Evolutionary conservation across 2,797 vertebrate genomes (phyloP).

Genomic region (Eptatretus atami): DNA sequence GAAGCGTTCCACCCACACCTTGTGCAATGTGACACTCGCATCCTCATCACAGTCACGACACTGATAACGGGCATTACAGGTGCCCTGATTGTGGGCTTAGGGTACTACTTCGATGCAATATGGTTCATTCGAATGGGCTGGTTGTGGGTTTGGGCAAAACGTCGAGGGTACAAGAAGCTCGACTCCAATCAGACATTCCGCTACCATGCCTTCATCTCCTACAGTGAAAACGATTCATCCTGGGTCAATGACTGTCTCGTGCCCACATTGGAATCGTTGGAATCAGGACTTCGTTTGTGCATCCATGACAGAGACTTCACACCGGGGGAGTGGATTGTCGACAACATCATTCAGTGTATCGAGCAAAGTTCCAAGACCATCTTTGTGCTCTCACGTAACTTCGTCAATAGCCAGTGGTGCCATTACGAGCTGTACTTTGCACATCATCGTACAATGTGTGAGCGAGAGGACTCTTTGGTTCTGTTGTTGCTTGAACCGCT

Average conservation of each 20-base stretch:
- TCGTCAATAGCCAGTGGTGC: conserved; percentile 9
- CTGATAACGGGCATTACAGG: neutral
- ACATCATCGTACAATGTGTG: conserved; percentile 7
- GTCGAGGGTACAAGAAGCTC: neutral
- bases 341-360: conserved; percentile 8
- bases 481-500: conserved; percentile 8
- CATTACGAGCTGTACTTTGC: conserved; percentile 9
- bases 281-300: conserved; percentile 4
- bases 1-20: conserved; percentile 4
- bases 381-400: conserved; percentile 8
- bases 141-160: conserved; percentile 2
- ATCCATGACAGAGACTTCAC: conserved; percentile 9
- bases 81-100: neutral
- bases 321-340: conserved; percentile 8
- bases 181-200: neutral
- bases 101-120: neutral
- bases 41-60: neutral
- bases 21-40: conserved; percentile 1
- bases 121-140: conserved; percentile 2
- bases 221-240: conserved; percentile 7
- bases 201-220: conserved; percentile 9
- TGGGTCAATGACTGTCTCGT: conserved; percentile 8
- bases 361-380: conserved; percentile 8
- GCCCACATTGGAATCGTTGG: conserved; percentile 6
- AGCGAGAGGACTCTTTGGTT: conserved; percentile 7